Conservation (phyloP, 2,888 invertebrate genomes). For the Ptilodon capucinus region DNA sequence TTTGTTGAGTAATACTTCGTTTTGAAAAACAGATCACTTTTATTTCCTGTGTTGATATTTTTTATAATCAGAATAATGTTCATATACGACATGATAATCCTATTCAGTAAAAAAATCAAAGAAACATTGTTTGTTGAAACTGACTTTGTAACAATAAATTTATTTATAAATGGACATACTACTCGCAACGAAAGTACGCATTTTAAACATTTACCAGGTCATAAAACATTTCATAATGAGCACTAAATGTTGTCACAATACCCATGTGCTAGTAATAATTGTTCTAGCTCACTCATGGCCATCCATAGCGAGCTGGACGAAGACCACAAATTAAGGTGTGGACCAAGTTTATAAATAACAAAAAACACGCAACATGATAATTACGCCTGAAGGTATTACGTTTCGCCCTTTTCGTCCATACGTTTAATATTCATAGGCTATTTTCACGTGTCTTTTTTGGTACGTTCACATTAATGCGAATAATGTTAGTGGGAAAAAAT, state of each 20-base stretch:
- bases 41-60: too few species aligned
- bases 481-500: background rate
- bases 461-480: slow-evolving; percentile 4
- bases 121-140: too few species aligned
- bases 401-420: slow-evolving; percentile 23
- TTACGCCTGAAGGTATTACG: slow-evolving; percentile 21
- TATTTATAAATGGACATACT: too few species aligned
- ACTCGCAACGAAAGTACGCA: background rate
- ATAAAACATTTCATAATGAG: background rate
- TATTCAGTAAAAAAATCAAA: too few species aligned
- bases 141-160: too few species aligned
- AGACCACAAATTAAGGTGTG: slow-evolving; percentile 12
- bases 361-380: slow-evolving; percentile 30
- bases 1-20: too few species aligned
- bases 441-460: slow-evolving; percentile 24
- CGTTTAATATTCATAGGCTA: slow-evolving; percentile 33
- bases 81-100: too few species aligned
- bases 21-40: too few species aligned
- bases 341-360: slow-evolving; percentile 10
- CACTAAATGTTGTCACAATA: background rate
- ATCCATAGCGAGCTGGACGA: background rate
- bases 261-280: background rate
- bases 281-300: background rate
- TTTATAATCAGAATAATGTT: too few species aligned
- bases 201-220: background rate